Evolutionary conservation across 2,797 vertebrate genomes (phyloP).

Genomic region (Lycodopsis pacificus): DNA sequence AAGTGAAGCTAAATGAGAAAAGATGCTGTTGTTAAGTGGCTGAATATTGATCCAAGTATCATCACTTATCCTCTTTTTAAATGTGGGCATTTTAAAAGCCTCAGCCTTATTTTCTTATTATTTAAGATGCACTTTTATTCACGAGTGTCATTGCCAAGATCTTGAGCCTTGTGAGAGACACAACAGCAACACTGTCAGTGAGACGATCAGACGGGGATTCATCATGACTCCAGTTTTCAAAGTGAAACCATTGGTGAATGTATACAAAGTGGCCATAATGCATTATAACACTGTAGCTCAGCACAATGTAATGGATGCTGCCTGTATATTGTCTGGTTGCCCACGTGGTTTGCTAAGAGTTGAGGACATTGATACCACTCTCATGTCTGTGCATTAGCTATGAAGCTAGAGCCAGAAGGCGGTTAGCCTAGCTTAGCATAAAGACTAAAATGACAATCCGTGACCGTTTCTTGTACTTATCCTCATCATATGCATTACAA

Average conservation of each 20-base stretch:
- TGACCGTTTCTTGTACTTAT: neutral
- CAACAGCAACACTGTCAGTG: neutral
- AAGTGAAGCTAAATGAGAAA: slow-evolving; percentile 23
- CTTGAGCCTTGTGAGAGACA: neutral
- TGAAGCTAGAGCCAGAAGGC: no score
- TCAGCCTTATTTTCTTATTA: neutral
- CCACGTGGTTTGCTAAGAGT: neutral
- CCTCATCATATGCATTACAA: neutral
- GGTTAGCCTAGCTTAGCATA: neutral
- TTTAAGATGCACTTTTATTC: neutral
- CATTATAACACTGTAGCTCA: neutral
- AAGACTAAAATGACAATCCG: neutral
- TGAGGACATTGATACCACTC: neutral
- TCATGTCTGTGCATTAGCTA: neutral
- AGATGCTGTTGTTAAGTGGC: slow-evolving; percentile 19
- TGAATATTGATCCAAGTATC: slow-evolving; percentile 3
- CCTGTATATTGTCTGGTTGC: neutral
- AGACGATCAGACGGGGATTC: neutral
- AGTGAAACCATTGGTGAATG: neutral
- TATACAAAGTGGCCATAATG: neutral
- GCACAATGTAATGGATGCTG: neutral
- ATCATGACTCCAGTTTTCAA: neutral
- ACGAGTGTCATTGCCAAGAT: neutral
- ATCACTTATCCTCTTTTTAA: neutral
- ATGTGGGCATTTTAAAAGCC: neutral